Evolutionary conservation across 2,888 invertebrate genomes (phyloP).

Genomic region (Scrobipalpa costella): DNA sequence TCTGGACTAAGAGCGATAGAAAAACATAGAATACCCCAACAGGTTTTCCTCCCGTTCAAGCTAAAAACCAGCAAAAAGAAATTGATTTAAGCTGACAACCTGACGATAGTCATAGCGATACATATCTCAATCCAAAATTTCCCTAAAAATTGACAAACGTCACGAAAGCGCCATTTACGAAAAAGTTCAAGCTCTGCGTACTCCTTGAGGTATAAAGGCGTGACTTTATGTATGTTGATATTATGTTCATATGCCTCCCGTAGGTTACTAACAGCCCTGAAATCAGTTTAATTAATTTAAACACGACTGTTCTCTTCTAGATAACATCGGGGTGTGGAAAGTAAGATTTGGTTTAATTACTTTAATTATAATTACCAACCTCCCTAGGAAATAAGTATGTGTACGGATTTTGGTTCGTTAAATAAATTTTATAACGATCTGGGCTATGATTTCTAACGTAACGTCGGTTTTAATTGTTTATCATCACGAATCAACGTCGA

Average conservation of each 20-base stretch:
- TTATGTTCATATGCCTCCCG: constrained; percentile 39
- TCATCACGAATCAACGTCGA: constrained; percentile 26
- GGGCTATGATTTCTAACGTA: constrained; percentile 22
- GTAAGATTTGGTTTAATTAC: constrained; percentile 44
- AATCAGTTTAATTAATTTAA: constrained; percentile 61
- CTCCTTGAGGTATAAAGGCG: no score
- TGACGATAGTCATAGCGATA: no score
- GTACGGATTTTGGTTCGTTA: constrained; percentile 40
- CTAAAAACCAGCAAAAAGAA: no score
- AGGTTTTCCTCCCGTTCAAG: no score
- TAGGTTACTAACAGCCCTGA: constrained; percentile 52
- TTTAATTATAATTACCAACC: constrained; percentile 45
- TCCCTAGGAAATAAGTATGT: constrained; percentile 40
- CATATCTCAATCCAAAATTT: no score
- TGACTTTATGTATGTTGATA: no score
- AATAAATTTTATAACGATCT: constrained; percentile 21
- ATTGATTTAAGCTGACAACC: no score
- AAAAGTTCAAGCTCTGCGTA: no score
- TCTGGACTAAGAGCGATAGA: no score
- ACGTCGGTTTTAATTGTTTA: constrained; percentile 13
- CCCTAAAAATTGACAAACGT: no score
- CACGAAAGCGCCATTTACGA: no score
- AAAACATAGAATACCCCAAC: no score
- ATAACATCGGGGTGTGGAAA: constrained; percentile 43
- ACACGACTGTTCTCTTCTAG: constrained; percentile 38